Base-by-base conservation (phyloP, 2,797 vertebrate species). In the Pipistrellus pipistrellus region DNA sequence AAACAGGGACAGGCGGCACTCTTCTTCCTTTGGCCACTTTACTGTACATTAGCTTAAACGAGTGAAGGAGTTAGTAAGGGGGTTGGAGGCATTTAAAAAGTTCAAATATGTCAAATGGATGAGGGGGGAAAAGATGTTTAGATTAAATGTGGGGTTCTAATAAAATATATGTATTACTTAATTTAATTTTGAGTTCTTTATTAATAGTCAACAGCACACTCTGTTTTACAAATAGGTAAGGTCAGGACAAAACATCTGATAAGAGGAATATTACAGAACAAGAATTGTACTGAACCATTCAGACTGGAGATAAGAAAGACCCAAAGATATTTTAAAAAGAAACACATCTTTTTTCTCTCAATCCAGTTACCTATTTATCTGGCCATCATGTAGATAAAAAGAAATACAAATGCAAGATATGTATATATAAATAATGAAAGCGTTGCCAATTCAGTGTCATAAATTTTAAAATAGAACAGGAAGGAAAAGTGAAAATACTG, bases 141-240 rank as follows among this genome's bases (percentile, higher is more conserved):
- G 20, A 91, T 82, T 84, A 91, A n/a, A 32, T 55, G 12, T 17
- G 25, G 11, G 32, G 17, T 46, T 91, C 64, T 53, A 75, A 68
- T 48, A 55, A 95, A 93, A 90, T 4, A 59, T 38, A 57, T 7
- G 3, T 46, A 86, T 64, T 53, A 76, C 64, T 81, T 82, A 88
- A 86, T 69, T 81, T 82, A 88, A 86, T 41, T 73, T 77, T 14
- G 44, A 89, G 62, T 81, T 92, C 62, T 90, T 93, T 81, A 84
- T 55, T 69, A 91, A 81, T 1, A 91, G 69, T 48, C 23, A 95
- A 87, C 2, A 92, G n/a, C 15, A 90, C 62, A n/a, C 23, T 95
- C 44, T 92, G 48, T 75, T 64, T 96, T 51, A 90, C 23, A 83
- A 85, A 85, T 44, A 71, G 38, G 27, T 93, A 62, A 62, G 46